Percentiles rank a stretch among this genome's conserved stretches.
These are phyloP conservation scores for Eidolon helvum DNA, from an alignment of 2,113 vertebrate genomes.

Conservation along the genomic window DNA sequence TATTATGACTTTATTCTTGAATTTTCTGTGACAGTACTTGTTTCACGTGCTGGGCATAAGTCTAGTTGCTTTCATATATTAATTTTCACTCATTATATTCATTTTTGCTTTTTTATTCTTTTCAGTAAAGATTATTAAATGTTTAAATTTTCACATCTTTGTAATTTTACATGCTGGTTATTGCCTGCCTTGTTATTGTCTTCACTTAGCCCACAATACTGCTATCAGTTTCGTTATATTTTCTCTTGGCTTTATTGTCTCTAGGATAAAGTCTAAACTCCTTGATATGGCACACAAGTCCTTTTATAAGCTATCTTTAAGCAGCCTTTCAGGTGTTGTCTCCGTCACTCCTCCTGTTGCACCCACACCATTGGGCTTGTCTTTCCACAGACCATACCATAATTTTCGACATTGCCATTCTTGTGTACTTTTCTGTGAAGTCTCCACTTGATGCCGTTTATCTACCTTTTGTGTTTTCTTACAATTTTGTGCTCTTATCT, in stretches of 20 bases:
- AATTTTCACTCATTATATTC: neutral
- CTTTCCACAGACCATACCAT: accelerated
- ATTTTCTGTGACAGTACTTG: neutral
- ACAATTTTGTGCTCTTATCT: neutral
- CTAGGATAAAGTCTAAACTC: neutral
- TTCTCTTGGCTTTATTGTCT: neutral
- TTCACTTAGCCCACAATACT: neutral
- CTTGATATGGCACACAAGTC: neutral
- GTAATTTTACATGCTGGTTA: neutral
- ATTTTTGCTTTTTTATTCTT: neutral
- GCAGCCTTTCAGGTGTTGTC: neutral
- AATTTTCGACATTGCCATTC: neutral
- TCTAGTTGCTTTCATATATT: neutral
- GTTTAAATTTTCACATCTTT: neutral
- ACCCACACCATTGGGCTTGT: neutral
- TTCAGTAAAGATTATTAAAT: slow-evolving; percentile 19
- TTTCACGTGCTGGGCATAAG: neutral
- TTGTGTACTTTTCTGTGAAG: neutral
- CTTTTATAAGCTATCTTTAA: neutral
- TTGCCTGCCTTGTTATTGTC: neutral
- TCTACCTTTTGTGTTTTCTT: neutral
- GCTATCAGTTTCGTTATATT: neutral
- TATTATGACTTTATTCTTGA: neutral
- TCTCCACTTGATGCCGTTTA: neutral
- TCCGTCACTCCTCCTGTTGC: neutral